Conservation (phyloP, 2,113 vertebrate genomes). For the Colistium nudipinnis region DNA sequence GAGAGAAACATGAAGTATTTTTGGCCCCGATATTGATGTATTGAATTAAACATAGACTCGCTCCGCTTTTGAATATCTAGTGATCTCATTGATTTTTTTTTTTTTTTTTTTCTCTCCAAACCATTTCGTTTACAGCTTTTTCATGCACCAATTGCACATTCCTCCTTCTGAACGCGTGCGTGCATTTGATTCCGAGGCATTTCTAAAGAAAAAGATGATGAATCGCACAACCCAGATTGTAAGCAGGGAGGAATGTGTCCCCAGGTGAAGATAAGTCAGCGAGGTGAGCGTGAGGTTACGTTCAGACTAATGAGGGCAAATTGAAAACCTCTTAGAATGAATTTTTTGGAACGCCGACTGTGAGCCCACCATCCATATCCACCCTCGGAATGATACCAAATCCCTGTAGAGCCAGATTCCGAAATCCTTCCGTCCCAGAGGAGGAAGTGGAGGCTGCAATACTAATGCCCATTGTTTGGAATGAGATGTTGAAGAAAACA, state of each 20-base stretch:
- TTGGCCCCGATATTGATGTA: too few relatives aligned
- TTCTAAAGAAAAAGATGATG: conserved; percentile 24
- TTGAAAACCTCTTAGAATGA: not conserved
- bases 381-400: not conserved
- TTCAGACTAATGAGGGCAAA: conserved; percentile 12
- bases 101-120: not conserved
- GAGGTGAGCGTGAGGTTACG: conserved; percentile 25
- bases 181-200: conserved; percentile 26
- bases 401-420: not conserved
- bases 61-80: not conserved
- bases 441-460: not conserved
- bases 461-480: not conserved
- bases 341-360: not conserved
- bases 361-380: not conserved
- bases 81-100: not conserved
- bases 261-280: conserved; percentile 20
- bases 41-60: not conserved
- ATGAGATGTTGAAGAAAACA: too few relatives aligned
- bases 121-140: not conserved
- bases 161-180: not conserved
- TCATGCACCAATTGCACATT: not conserved
- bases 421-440: not conserved
- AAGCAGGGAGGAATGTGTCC: conserved; percentile 12
- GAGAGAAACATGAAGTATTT: not conserved
- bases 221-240: conserved; percentile 25